phyloP scores from a whole-genome alignment of 2,888 invertebrate species.

The Buathra laborator region DNA sequence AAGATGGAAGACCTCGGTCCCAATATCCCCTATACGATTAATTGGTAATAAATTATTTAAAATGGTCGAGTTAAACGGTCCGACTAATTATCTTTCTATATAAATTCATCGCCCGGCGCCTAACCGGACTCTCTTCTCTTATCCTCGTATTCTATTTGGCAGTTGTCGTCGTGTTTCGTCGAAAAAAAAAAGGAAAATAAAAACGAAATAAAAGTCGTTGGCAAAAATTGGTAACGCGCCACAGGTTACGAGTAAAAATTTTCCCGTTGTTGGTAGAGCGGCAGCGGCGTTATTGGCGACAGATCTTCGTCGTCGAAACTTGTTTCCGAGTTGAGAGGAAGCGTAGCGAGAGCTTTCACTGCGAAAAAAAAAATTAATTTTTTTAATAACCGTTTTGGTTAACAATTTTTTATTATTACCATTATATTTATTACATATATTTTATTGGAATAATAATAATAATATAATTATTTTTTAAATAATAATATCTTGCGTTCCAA shows the following conservation, averaged over 20 bases:
- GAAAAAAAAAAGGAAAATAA: background rate
- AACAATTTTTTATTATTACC: background rate
- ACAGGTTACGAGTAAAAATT: conserved; percentile 89
- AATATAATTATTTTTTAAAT: too few relatives aligned
- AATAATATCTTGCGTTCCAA: too few relatives aligned
- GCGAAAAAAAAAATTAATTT: conserved; percentile 70
- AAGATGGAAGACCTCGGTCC: conserved; percentile 38
- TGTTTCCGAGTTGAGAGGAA: conserved; percentile 87
- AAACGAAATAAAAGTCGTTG: conserved; percentile 3
- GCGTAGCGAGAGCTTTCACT: conserved; percentile 93
- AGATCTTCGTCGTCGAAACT: conserved; percentile 90
- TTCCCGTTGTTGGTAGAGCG: conserved; percentile 94
- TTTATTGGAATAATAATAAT: background rate
- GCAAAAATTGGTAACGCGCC: conserved; percentile 1
- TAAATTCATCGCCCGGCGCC: conserved; percentile 2
- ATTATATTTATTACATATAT: background rate
- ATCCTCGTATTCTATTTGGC: conserved; percentile 43
- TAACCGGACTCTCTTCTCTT: conserved; percentile 7
- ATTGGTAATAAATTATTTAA: conserved; percentile 3
- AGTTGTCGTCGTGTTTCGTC: conserved; percentile 7
- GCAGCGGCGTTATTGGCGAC: conserved; percentile 92
- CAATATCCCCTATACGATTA: conserved; percentile 13
- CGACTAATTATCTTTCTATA: conserved; percentile 2
- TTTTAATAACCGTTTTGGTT: background rate
- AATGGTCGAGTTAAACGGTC: background rate